Conservation (phyloP, 1,140 invertebrate genomes). For the Caenorhabditis tropicalis region DNA sequence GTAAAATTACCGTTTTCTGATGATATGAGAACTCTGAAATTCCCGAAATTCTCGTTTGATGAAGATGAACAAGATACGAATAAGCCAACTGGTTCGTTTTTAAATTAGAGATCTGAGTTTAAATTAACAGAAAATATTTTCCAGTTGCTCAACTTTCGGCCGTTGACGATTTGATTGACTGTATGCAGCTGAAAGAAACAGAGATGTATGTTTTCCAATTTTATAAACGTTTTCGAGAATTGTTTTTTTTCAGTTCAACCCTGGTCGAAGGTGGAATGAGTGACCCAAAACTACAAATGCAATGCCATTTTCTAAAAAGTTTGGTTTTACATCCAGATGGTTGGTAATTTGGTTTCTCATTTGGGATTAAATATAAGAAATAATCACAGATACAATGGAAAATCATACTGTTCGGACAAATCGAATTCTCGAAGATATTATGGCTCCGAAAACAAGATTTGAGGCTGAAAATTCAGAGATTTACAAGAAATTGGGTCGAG, state of each 20-base stretch:
- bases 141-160: conserved; percentile 21
- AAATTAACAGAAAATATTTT: background rate
- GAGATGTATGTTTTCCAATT: background rate
- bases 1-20: conserved; percentile 26
- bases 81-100: background rate
- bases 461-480: background rate
- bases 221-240: background rate
- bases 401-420: background rate
- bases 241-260: background rate
- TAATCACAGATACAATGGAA: conserved; percentile 3
- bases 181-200: background rate
- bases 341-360: no score
- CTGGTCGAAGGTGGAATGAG: conserved; percentile 13
- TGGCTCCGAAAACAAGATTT: conserved; percentile 2
- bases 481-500: background rate
- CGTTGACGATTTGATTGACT: conserved; percentile 8
- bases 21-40: conserved; percentile 24
- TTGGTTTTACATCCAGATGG: conserved; percentile 11
- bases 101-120: background rate
- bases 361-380: no score
- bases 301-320: conserved; percentile 12
- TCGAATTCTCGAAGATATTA: background rate
- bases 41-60: conserved; percentile 30
- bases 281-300: conserved; percentile 20
- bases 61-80: background rate